phyloP scores from a whole-genome alignment of 1,140 invertebrate species.

The Dendrolimus kikuchii region DNA sequence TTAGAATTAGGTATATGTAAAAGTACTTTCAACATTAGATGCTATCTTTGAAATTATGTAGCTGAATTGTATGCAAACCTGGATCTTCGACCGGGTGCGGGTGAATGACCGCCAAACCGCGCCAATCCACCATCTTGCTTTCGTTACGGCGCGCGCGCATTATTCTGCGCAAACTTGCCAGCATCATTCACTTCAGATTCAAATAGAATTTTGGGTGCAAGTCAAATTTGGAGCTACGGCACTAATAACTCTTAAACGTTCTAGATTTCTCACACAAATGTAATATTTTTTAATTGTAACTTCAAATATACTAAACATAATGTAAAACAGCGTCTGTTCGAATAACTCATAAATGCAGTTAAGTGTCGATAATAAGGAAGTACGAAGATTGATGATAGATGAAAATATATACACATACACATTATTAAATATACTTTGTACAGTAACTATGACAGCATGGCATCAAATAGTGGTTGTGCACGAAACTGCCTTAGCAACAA shows the following conservation, averaged over 20 bases:
- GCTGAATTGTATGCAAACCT: slow-evolving; percentile 33
- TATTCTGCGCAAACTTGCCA: slow-evolving; percentile 39
- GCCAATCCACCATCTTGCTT: slow-evolving; percentile 60
- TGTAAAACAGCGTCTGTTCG: no score
- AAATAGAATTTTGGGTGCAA: slow-evolving; percentile 13
- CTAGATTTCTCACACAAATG: neutral
- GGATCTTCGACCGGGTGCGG: slow-evolving; percentile 42
- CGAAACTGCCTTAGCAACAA: no score
- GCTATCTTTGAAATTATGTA: slow-evolving; percentile 31
- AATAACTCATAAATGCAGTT: no score
- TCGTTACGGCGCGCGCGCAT: slow-evolving; percentile 63
- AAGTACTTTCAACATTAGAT: slow-evolving; percentile 15
- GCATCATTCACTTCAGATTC: slow-evolving; percentile 23
- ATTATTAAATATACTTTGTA: no score
- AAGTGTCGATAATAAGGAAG: no score
- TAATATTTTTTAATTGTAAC: no score
- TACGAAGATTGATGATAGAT: no score
- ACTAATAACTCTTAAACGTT: slow-evolving; percentile 1
- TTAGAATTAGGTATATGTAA: slow-evolving; percentile 3
- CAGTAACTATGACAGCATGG: no score
- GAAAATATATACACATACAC: no score
- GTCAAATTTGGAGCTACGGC: neutral
- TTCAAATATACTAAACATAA: no score
- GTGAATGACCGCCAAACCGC: slow-evolving; percentile 65
- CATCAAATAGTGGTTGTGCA: no score